phyloP scores from a whole-genome alignment of 2,888 invertebrate genomes.

The Thymelicus sylvestris region DNA sequence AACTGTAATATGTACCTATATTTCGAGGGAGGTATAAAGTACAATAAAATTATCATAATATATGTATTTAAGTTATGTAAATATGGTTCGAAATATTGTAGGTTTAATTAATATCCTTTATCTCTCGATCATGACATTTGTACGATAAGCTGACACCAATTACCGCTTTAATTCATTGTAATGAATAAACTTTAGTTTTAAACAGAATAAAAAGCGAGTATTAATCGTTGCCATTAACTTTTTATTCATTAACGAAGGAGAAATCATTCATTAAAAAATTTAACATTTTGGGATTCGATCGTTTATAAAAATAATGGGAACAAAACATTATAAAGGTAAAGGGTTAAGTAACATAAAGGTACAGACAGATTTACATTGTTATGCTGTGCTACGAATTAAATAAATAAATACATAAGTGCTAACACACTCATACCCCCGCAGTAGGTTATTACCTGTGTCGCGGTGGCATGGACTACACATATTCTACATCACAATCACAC shows the following conservation, averaged over 20 bases:
- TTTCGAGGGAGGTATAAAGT: too few relatives aligned
- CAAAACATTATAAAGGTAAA: background rate
- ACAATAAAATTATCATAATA: slow-evolving; percentile 13
- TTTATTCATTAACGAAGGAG: slow-evolving; percentile 29
- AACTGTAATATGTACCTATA: too few relatives aligned
- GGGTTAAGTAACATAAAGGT: background rate
- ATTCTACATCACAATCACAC: too few relatives aligned
- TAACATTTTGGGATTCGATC: slow-evolving; percentile 22
- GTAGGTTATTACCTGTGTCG: too few relatives aligned
- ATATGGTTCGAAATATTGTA: slow-evolving; percentile 25
- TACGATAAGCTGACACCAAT: slow-evolving; percentile 37
- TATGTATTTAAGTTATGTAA: slow-evolving; percentile 13
- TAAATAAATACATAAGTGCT: too few relatives aligned
- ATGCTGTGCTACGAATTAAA: background rate
- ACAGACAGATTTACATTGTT: background rate
- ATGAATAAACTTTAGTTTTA: slow-evolving; percentile 29
- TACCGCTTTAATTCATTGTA: slow-evolving; percentile 34
- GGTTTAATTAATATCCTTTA: slow-evolving; percentile 35
- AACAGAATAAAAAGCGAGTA: slow-evolving; percentile 18
- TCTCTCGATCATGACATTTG: slow-evolving; percentile 36
- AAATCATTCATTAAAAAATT: slow-evolving; percentile 29
- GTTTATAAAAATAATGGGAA: background rate
- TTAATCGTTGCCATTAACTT: slow-evolving; percentile 35
- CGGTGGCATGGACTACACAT: too few relatives aligned
- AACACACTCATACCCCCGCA: too few relatives aligned